Conservation (phyloP, 2,113 vertebrate genomes). For the Campylomormyrus tamandua region DNA sequence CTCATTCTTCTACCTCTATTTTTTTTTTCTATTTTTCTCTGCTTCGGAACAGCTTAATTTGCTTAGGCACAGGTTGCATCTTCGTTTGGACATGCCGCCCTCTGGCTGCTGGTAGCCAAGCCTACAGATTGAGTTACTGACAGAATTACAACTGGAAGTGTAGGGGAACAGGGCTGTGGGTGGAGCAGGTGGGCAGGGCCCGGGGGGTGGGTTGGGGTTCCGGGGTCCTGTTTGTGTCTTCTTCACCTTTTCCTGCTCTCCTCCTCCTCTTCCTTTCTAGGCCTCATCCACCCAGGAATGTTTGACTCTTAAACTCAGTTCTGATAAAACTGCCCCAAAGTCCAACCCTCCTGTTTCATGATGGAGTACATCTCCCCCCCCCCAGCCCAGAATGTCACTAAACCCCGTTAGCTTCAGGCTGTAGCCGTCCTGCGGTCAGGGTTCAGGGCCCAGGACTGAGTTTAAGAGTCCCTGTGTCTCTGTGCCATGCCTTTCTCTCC, state of each 20-base stretch:
- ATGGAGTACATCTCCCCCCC: neutral
- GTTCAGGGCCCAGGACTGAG: neutral
- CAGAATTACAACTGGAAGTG: neutral
- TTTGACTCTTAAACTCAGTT: constrained; percentile 11
- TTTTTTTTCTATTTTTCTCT: neutral
- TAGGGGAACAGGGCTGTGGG: neutral
- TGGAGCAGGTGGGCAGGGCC: neutral
- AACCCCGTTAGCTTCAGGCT: neutral
- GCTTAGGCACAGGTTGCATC: neutral
- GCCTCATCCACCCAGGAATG: neutral
- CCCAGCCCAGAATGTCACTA: neutral
- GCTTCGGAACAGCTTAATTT: neutral
- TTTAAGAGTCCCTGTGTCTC: constrained; percentile 34
- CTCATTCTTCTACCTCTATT: neutral
- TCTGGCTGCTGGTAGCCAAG: neutral
- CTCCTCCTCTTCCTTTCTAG: neutral
- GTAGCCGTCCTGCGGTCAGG: neutral
- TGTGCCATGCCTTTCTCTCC: constrained; percentile 45
- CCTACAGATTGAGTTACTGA: neutral
- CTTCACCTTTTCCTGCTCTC: neutral
- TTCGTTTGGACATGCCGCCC: neutral
- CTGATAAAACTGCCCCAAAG: neutral
- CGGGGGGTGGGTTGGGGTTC: neutral
- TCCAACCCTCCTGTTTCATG: neutral
- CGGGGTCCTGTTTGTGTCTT: neutral